Evolutionary conservation across 2,888 invertebrate species (phyloP).

Genomic region (Nysson spinosus): DNA sequence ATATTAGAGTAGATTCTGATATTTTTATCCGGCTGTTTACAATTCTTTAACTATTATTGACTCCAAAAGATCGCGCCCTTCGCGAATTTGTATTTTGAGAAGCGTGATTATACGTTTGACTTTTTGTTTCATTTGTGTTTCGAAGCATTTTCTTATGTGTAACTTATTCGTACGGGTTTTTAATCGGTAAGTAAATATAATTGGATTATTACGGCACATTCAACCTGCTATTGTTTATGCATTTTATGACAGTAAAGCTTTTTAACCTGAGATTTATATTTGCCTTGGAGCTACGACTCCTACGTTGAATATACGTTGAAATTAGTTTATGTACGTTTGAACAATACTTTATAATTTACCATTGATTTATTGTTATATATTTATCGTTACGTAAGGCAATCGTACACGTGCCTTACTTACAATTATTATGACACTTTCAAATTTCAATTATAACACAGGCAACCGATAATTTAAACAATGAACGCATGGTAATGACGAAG

Average conservation of each 20-base stretch:
- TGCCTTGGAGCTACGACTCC: neutral
- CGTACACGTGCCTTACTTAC: no score
- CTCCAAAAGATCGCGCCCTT: slow-evolving; percentile 17
- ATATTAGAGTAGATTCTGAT: no score
- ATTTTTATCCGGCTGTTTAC: no score
- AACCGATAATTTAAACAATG: no score
- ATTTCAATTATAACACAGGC: no score
- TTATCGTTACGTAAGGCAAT: no score
- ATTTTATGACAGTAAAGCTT: neutral
- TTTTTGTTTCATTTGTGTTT: slow-evolving; percentile 18
- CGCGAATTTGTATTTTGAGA: slow-evolving; percentile 6
- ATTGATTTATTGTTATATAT: no score
- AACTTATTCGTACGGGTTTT: slow-evolving; percentile 45
- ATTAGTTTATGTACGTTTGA: neutral
- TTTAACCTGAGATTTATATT: slow-evolving; percentile 22
- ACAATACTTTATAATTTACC: no score
- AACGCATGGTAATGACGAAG: no score
- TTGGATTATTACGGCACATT: neutral
- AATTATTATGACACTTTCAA: no score
- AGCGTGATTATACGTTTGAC: slow-evolving; percentile 5
- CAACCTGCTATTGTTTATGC: slow-evolving; percentile 9
- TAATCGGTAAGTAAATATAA: slow-evolving; percentile 47
- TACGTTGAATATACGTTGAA: neutral
- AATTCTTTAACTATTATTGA: neutral
- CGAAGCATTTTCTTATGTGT: slow-evolving; percentile 50